Evolutionary conservation across 2,888 invertebrate species (phyloP).

Genomic region (Celastrina argiolus): DNA sequence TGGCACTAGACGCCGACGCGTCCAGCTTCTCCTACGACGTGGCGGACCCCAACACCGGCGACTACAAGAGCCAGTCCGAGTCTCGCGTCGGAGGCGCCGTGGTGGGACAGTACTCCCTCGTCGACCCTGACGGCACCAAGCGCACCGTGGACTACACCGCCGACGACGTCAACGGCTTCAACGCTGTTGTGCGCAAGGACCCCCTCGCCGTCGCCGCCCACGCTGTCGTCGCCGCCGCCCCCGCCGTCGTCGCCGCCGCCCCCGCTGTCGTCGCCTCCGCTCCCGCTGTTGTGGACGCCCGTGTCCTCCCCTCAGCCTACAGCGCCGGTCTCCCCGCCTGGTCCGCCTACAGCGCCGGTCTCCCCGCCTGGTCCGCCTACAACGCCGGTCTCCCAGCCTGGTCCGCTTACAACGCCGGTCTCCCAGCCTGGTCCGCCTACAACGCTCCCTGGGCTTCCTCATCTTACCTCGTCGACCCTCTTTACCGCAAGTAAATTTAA

Average conservation of each 20-base stretch:
- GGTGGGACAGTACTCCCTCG: conserved; percentile 72
- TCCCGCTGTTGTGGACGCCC: conserved; percentile 30
- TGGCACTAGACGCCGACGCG: conserved; percentile 54
- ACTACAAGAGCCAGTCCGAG: conserved; percentile 75
- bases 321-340: conserved; percentile 35
- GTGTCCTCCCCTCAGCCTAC: conserved; percentile 31
- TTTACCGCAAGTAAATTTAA: conserved; percentile 8
- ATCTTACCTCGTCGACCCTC: conserved; percentile 20
- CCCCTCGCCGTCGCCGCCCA: conserved; percentile 45
- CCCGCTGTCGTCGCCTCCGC: conserved; percentile 32
- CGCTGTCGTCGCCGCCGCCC: too few relatives aligned
- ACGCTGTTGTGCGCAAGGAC: conserved; percentile 75
- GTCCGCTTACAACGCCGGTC: conserved; percentile 31
- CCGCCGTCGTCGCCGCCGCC: conserved; percentile 34
- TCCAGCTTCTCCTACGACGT: conserved; percentile 73
- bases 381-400: not conserved
- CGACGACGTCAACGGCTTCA: conserved; percentile 72
- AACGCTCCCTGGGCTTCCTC: conserved; percentile 10
- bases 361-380: not conserved
- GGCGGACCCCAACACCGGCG: conserved; percentile 75
- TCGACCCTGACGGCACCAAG: conserved; percentile 73
- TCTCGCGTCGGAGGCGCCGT: conserved; percentile 69
- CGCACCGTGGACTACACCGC: conserved; percentile 76
- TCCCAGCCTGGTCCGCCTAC: conserved; percentile 31
- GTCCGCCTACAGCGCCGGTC: not conserved